A percentile compares a stretch with the other conserved stretches of the same genome.
Evolutionary conservation across 2,888 invertebrate genomes (phyloP).

Genomic region (Aspidapion aeneum): DNA sequence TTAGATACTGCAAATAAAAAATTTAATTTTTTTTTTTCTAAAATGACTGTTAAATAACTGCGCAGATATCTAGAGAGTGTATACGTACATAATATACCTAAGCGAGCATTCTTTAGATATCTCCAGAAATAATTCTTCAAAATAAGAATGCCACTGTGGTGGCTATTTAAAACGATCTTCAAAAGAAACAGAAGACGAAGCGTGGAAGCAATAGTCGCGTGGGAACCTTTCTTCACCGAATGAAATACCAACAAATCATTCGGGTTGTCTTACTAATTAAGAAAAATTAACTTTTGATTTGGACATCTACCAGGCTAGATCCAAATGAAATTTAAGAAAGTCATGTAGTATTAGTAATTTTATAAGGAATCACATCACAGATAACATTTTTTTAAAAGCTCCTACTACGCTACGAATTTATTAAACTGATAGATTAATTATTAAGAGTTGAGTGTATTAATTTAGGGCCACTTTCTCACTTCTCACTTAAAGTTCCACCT

Average conservation of each 20-base stretch:
- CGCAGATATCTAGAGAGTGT: too few relatives aligned
- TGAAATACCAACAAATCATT: constrained; percentile 20
- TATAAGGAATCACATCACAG: background rate
- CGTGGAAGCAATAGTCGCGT: constrained; percentile 20
- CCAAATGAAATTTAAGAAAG: too few relatives aligned
- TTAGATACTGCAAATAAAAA: too few relatives aligned
- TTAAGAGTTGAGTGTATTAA: too few relatives aligned
- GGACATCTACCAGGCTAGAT: background rate
- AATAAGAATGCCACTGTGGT: background rate
- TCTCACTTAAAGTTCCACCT: too few relatives aligned
- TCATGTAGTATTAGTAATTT: background rate
- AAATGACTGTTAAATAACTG: too few relatives aligned
- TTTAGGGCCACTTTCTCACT: too few relatives aligned
- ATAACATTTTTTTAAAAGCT: too few relatives aligned
- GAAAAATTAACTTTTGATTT: background rate
- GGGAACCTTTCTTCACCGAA: constrained; percentile 12
- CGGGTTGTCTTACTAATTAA: constrained; percentile 17
- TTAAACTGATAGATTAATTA: too few relatives aligned
- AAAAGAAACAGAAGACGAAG: constrained; percentile 12
- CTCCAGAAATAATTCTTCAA: background rate
- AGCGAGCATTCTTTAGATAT: background rate
- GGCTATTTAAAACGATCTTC: background rate
- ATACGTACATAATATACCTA: too few relatives aligned
- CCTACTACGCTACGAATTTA: too few relatives aligned
- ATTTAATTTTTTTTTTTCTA: too few relatives aligned